Evolutionary conservation across 2,888 invertebrate species (phyloP), one percentile per base, ranked within the genome.

Genomic region (Aricia artaxerxes): DNA sequence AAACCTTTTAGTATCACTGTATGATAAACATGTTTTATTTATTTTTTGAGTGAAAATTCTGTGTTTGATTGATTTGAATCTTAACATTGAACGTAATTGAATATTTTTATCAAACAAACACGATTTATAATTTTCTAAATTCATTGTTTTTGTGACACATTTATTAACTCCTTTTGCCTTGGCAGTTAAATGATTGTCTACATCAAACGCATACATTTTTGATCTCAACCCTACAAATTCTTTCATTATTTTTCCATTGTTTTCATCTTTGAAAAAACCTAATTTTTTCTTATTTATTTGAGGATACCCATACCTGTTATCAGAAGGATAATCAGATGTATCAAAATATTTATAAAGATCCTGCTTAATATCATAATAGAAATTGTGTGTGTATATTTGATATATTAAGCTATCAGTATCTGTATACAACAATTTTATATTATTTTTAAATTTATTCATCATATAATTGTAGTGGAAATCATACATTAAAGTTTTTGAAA

Each of bases 241-340:
- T 40, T 40, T 40, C 40, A 40, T 40, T 40, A 40, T 40, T 40
- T 40, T 40, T 40, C 40, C 40, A 40, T 40, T 40, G 40, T 40
- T 40, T 40, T 40, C 85, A 81, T 85, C 85, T 82, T 87, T 86
- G 69, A 85, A 85, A 73, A 80, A 81, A 9, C 85, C 85, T 79
- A 85, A 78, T 44, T 81, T 82, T 79, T 85, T 86, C 81, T 86
- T 85, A 81, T 86, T 86, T 40, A 84, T 72, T 77, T 53, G 40
- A 5, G 86, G 85, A 78, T 84, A 40, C 40, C 40, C 40, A 40
- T 40, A 40, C 40, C 40, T 40, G 6, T 40, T 40, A 40, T 40
- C 40, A 86, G 44, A 2, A 9, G 79, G 69, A 83, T 86, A 87
- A 78, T 86, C 85, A 5, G 86, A 86, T 16, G 85, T 84, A 81